Evolutionary conservation across 2,797 vertebrate species (phyloP), one percentile per base, ranked within the genome.

Genomic region (Ctenopoma multispine): DNA sequence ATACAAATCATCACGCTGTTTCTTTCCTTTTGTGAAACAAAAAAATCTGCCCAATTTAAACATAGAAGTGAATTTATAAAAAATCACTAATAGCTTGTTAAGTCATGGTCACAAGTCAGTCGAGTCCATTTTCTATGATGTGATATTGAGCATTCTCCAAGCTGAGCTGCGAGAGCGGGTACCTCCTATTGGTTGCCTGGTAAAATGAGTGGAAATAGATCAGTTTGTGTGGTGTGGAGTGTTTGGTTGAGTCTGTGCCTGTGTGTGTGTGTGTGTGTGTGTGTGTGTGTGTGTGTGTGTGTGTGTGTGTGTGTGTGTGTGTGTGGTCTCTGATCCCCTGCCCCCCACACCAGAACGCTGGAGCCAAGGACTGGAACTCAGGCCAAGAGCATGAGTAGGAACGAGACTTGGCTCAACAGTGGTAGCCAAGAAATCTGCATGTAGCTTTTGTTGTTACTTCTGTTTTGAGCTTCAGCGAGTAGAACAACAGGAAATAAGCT

Each of bases 261-360:
- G 48, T 77, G 47, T 56, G 70, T 92, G 87, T 88, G 90, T 92
- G 91, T 92, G 87, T 88, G 90, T 92, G 91, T 86, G 40, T 82
- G n/a, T 66, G 75, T n/a, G 73, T 83, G 66, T 72, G 56, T n/a
- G n/a, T n/a, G n/a, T n/a, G n/a, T n/a, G n/a, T n/a, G n/a, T n/a
- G 68, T 77, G 73, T 83, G 65, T 72, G 56, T 71, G 53, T 77
- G 21, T 75, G 34, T 70, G 48, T 77, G 74, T 88, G 78, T 92
- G 87, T 88, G 90, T 92, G 91, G 89, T 92, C 88, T 87, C 58
- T 78, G 63, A 72, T 83, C 76, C 78, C 83, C 89, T 63, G 59
- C 78, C 87, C 86, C 83, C 83, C 60, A 71, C 79, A 64, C 68
- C 69, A 78, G 81, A 82, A 56, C 40, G 46, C 80, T 86, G 82